phyloP scores from a whole-genome alignment of 2,888 invertebrate genomes.

The Poecilobothrus nobilitatus region DNA sequence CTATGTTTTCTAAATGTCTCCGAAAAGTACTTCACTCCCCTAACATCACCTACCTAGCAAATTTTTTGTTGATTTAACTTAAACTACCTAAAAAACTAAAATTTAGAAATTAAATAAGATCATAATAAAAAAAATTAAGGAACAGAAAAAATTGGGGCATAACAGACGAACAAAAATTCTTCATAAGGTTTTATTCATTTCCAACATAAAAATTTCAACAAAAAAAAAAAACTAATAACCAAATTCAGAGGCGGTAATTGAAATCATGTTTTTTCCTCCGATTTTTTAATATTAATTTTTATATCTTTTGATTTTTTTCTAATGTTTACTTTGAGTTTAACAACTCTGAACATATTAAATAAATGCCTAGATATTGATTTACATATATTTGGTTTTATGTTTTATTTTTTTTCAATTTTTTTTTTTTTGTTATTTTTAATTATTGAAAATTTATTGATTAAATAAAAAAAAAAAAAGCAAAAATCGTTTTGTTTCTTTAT shows the following conservation, averaged over 20 bases:
- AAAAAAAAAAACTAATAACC: background rate
- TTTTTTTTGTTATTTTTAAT: background rate
- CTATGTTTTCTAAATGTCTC: too few relatives aligned
- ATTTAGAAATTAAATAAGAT: too few relatives aligned
- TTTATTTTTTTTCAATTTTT: background rate
- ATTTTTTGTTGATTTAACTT: too few relatives aligned
- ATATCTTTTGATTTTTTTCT: background rate
- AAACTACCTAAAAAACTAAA: too few relatives aligned
- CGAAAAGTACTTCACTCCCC: too few relatives aligned
- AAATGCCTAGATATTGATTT: background rate
- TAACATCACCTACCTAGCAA: too few relatives aligned
- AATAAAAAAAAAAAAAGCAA: background rate
- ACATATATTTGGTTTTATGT: background rate
- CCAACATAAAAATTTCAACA: background rate
- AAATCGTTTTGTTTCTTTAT: background rate
- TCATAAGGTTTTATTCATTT: background rate
- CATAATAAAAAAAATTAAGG: too few relatives aligned
- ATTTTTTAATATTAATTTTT: background rate
- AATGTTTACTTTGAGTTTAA: constrained; percentile 6
- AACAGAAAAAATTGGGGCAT: too few relatives aligned
- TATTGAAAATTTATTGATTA: constrained; percentile 6
- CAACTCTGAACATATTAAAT: constrained; percentile 4
- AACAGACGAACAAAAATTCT: too few relatives aligned
- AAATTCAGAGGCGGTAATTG: constrained; percentile 4
- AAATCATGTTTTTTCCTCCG: background rate